phyloP scores from a whole-genome alignment of 2,797 vertebrate genomes.

The Hypotaenidia philippensis region DNA sequence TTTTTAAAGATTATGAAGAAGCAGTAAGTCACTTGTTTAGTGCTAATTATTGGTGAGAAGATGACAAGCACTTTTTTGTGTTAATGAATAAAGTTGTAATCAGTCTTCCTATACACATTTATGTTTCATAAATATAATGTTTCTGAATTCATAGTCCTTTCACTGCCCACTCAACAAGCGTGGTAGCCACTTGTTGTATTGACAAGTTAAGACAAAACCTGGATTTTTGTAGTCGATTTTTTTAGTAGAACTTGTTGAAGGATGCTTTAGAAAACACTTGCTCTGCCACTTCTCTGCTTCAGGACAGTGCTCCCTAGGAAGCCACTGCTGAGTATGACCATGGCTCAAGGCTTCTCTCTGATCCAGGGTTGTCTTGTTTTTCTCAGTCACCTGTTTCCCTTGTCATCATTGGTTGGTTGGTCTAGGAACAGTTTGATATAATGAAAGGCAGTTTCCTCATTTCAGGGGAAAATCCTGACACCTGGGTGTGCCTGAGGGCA shows the following conservation, averaged over 20 bases:
- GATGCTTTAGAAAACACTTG: background rate
- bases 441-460: background rate
- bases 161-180: background rate
- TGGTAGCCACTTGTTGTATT: background rate
- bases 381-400: background rate
- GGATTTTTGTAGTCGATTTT: background rate
- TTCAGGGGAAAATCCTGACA: background rate
- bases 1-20: background rate
- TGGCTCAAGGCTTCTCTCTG: background rate
- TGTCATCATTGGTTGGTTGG: background rate
- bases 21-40: background rate
- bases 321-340: rapidly evolving
- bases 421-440: background rate
- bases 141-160: slow-evolving; percentile 8
- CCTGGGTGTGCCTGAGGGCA: background rate
- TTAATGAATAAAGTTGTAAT: slow-evolving; percentile 28
- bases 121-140: slow-evolving; percentile 3
- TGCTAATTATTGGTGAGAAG: slow-evolving; percentile 23
- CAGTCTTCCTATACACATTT: slow-evolving; percentile 4
- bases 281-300: rapidly evolving
- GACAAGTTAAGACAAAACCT: background rate
- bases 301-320: background rate
- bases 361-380: background rate
- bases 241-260: background rate
- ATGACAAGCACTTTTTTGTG: background rate